phyloP scores from a whole-genome alignment of 2,113 vertebrate species.

The Isurus oxyrinchus region DNA sequence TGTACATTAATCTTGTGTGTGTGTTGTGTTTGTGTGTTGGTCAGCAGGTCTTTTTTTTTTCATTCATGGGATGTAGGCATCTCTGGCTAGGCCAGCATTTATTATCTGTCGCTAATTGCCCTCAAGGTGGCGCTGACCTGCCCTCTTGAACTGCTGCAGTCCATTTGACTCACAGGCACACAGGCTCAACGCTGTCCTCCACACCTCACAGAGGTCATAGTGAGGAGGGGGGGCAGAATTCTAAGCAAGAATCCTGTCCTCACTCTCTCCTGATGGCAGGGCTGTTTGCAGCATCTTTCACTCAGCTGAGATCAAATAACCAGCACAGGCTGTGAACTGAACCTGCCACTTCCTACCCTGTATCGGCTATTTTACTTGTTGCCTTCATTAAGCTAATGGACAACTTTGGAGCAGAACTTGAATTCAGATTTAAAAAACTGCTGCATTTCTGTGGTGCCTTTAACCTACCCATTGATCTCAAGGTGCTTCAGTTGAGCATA shows the following conservation, averaged over 20 bases:
- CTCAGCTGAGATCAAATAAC: background rate
- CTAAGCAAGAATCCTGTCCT: background rate
- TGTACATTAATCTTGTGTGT: background rate
- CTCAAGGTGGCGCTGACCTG: too few relatives aligned
- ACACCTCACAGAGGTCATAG: background rate
- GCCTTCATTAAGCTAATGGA: background rate
- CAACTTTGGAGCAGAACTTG: background rate
- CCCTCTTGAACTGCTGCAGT: too few relatives aligned
- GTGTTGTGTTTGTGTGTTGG: background rate
- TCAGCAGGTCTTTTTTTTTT: background rate
- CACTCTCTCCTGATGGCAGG: too few relatives aligned
- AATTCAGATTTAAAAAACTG: background rate
- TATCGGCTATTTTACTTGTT: background rate
- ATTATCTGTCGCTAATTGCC: too few relatives aligned
- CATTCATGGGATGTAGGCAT: too few relatives aligned
- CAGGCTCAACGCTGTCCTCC: background rate
- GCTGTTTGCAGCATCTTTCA: background rate
- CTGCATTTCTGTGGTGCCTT: background rate
- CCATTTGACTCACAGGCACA: background rate
- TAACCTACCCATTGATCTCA: too few relatives aligned
- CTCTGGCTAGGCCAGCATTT: too few relatives aligned
- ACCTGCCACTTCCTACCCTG: background rate
- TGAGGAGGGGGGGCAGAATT: background rate
- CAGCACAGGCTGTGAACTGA: background rate
- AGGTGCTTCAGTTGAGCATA: too few relatives aligned